Evolutionary conservation across 1,140 invertebrate genomes (phyloP).

Genomic region (Diabrotica undecimpunctata): DNA sequence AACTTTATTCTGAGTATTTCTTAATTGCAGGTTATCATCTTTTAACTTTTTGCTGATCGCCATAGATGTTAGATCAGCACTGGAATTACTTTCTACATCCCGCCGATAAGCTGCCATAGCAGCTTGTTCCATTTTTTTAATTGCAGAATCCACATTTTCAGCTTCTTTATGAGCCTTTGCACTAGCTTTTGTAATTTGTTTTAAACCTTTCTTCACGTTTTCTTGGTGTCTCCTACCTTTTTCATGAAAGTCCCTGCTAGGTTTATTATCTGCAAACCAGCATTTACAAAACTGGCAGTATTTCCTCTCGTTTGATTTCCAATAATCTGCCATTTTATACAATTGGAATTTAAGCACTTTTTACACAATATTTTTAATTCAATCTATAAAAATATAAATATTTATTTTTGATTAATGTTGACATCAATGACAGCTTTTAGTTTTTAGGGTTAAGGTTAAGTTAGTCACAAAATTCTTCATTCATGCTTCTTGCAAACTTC

Average conservation of each 20-base stretch:
- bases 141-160: constrained; percentile 72
- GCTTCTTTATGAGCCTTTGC: constrained; percentile 72
- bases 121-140: constrained; percentile 86
- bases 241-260: constrained; percentile 94
- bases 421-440: too few species aligned
- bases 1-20: constrained; percentile 44
- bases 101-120: constrained; percentile 79
- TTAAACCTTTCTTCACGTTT: constrained; percentile 84
- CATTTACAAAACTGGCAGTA: constrained; percentile 98
- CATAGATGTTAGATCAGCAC: constrained; percentile 65
- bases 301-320: constrained; percentile 94
- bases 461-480: too few species aligned
- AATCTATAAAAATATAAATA: too few species aligned
- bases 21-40: constrained; percentile 45
- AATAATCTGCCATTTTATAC: constrained; percentile 82
- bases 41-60: constrained; percentile 37
- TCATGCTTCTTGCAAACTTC: too few species aligned
- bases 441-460: too few species aligned
- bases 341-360: too few species aligned
- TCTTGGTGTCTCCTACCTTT: constrained; percentile 90
- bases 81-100: constrained; percentile 68
- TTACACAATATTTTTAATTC: too few species aligned
- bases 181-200: constrained; percentile 81
- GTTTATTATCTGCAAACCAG: constrained; percentile 96
- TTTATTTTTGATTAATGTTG: too few species aligned